Conservation (phyloP, 53 echinoderm and acorn worm species). For the Luidia sarsii region DNA sequence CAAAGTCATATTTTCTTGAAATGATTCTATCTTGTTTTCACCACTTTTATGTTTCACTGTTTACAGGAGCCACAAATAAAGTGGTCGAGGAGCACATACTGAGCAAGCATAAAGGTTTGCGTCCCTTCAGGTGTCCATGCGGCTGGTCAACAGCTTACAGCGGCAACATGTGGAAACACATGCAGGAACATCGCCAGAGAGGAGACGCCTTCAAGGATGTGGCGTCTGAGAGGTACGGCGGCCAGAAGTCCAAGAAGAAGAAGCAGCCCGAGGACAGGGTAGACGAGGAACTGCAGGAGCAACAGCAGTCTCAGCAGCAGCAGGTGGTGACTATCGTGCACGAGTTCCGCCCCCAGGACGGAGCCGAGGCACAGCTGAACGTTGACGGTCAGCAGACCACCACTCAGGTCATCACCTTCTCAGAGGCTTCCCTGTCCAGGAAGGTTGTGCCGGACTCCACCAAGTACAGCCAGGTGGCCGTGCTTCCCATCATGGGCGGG, state of each 20-base stretch:
- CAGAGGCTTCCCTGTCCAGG: not conserved
- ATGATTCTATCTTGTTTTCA: too few species aligned
- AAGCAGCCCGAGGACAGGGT: not conserved
- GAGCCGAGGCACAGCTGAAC: not conserved
- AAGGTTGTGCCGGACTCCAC: not conserved
- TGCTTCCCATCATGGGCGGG: not conserved
- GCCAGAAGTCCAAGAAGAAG: slow-evolving; percentile 4
- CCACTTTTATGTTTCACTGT: too few species aligned
- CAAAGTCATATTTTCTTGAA: too few species aligned
- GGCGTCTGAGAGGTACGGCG: slow-evolving; percentile 7
- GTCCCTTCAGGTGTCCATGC: slow-evolving; percentile 87
- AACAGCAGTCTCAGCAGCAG: not conserved
- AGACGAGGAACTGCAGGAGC: too few species aligned
- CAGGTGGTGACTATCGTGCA: slow-evolving; percentile 18
- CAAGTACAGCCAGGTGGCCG: not conserved
- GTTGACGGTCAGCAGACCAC: not conserved
- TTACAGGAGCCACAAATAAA: slow-evolving; percentile 95
- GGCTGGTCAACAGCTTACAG: slow-evolving; percentile 93
- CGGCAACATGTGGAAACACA: slow-evolving; percentile 99
- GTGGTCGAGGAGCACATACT: slow-evolving; percentile 89
- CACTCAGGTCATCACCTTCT: not conserved
- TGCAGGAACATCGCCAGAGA: slow-evolving; percentile 81
- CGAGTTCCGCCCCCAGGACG: not conserved
- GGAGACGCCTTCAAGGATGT: slow-evolving; percentile 33
- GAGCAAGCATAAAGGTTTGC: slow-evolving; percentile 79